These are phyloP conservation scores for Coracopsis vasa DNA, from an alignment of 2,113 vertebrate genomes.

Conservation along the genomic window DNA sequence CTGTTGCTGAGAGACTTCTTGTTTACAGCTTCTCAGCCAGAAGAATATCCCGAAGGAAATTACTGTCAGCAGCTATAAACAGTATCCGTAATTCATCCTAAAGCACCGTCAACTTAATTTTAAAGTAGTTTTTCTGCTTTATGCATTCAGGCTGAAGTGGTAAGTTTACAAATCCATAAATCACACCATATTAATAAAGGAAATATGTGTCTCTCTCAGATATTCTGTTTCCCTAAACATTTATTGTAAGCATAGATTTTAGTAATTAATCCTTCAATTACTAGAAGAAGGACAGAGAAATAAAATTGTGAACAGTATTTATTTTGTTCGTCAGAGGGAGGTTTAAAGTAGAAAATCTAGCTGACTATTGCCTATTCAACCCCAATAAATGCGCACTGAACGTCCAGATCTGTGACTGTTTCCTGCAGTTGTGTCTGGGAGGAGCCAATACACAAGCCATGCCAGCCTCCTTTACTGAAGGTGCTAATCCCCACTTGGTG, in stretches of 20 bases:
- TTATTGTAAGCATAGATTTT: background rate
- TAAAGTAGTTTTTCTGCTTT: slow-evolving; percentile 85
- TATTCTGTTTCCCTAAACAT: background rate
- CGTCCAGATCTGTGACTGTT: background rate
- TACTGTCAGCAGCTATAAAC: slow-evolving; percentile 76
- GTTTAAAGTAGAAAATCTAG: background rate
- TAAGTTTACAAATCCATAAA: slow-evolving; percentile 56
- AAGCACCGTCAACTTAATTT: slow-evolving; percentile 84
- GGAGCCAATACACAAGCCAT: background rate
- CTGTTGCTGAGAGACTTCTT: slow-evolving; percentile 76
- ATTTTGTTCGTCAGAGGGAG: background rate
- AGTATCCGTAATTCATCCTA: slow-evolving; percentile 77
- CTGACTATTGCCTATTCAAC: background rate
- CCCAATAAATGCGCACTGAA: background rate
- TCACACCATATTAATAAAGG: slow-evolving; percentile 47
- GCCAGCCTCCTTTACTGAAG: background rate
- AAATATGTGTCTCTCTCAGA: slow-evolving; percentile 45
- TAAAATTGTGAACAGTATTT: slow-evolving; percentile 1
- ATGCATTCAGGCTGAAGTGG: slow-evolving; percentile 74
- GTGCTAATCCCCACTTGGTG: background rate
- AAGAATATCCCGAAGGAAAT: slow-evolving; percentile 78
- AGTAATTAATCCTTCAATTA: slow-evolving; percentile 8
- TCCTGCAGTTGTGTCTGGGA: background rate
- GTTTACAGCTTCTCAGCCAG: slow-evolving; percentile 82
- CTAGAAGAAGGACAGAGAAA: background rate